Evolutionary conservation across 2,113 vertebrate genomes (phyloP).

Genomic region (Ciconia stormi): DNA sequence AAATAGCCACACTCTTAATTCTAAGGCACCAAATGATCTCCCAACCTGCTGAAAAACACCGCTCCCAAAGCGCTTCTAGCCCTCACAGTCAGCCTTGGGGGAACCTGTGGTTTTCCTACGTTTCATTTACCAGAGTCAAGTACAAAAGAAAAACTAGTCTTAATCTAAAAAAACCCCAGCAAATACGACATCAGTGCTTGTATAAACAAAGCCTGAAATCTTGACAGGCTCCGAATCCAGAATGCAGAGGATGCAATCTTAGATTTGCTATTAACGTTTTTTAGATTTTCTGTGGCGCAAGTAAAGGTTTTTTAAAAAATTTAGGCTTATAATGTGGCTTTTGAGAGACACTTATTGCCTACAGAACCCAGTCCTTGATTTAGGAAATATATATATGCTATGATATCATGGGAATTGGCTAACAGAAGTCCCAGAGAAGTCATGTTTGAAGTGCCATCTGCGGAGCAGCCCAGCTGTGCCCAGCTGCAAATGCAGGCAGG

Average conservation of each 20-base stretch:
- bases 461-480: background rate
- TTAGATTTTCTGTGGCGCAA: background rate
- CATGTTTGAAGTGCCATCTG: background rate
- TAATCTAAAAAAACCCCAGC: background rate
- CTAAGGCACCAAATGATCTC: background rate
- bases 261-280: background rate
- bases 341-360: background rate
- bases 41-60: background rate
- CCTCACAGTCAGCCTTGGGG: background rate
- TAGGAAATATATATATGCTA: background rate
- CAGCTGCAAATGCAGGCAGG: background rate
- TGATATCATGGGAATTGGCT: background rate
- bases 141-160: background rate
- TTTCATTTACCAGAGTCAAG: background rate
- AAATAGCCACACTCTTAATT: background rate
- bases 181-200: background rate
- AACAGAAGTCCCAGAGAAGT: background rate
- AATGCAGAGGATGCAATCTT: background rate
- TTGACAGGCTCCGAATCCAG: background rate
- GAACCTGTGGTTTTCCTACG: background rate
- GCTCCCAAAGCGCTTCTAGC: background rate
- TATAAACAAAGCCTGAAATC: background rate
- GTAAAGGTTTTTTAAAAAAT: background rate
- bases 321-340: background rate
- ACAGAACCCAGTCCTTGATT: background rate